These are phyloP conservation scores for Yponomeuta malinellus DNA, from an alignment of 2,888 invertebrate species.

Conservation along the genomic window DNA sequence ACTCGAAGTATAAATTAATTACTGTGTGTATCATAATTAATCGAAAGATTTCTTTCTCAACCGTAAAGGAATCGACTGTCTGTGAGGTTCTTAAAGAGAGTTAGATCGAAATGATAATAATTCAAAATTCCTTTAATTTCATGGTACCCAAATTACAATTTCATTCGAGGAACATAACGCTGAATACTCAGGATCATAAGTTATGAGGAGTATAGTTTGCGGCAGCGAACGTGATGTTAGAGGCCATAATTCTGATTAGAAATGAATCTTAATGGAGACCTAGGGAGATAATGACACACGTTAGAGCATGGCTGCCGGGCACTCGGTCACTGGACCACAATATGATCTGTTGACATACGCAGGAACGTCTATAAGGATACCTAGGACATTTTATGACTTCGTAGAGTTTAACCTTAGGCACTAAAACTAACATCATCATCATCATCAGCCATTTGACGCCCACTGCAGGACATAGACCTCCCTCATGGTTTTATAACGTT, in stretches of 20 bases:
- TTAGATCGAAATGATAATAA: not conserved
- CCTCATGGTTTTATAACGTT: no score
- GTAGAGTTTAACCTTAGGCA: not conserved
- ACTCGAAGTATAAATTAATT: not conserved
- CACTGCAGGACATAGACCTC: no score
- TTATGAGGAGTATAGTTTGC: not conserved
- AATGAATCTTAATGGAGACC: slow-evolving; percentile 3
- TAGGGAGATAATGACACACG: slow-evolving; percentile 11
- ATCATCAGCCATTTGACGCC: no score
- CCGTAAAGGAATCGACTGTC: not conserved
- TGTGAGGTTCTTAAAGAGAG: not conserved
- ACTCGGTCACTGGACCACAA: slow-evolving; percentile 12
- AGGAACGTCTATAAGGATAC: not conserved
- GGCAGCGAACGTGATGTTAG: not conserved
- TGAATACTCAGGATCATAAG: not conserved
- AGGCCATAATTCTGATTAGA: not conserved
- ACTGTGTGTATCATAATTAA: not conserved
- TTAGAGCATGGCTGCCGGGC: not conserved
- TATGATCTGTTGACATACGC: not conserved
- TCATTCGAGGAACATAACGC: not conserved
- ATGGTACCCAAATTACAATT: not conserved
- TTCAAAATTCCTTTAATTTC: slow-evolving; percentile 2
- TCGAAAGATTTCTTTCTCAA: not conserved
- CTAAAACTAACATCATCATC: not conserved
- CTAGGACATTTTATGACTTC: not conserved